Evolutionary conservation across 2,113 vertebrate species (phyloP), one percentile per base, ranked within the genome.

Genomic region (Rhegmatorhina hoffmannsi): DNA sequence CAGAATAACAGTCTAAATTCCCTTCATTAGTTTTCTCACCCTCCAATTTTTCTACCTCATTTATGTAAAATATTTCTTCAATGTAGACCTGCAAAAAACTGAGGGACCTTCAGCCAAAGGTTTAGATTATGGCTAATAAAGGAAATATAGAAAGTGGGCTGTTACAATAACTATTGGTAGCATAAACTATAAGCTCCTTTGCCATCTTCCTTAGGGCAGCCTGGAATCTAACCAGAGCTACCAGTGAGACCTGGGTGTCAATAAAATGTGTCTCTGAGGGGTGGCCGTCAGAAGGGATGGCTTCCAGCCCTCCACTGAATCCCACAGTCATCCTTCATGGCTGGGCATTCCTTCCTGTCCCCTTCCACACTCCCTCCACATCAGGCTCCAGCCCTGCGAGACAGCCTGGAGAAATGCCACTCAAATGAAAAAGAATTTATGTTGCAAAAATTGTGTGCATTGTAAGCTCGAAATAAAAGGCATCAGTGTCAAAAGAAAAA

Each of bases 401-500:
- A 20, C 44, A 79, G 77, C 68, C 70, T 56, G 64, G 24, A 88
- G 64, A 94, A 96, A 92, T n/a, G 47, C 36, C 43, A 67, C 55
- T 89, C 36, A 17, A 67, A 64, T 0, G 9, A 58, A 89, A 89
- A 89, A 29, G 64, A 82, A 92, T 79, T 53, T 72, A 29, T 11
- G 6, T 76, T 62, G 44, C 46, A 85, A 78, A 93, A 95, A 38
- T 44, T n/a, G 43, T 13, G 11, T 63, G 55, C 49, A 63, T 73
- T 83, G 55, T 88, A 47, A 90, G 77, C 13, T 73, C 59, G 67
- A 94, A 96, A 91, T 83, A 90, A 89, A 95, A 95, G 47, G 28
- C 74, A 79, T 68, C 58, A 60, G 60, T 84, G 81, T 68, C 17
- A 56, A 68, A 73, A 75, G 14, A 18, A 16, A 26, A 36, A 74